Percentiles rank a stretch among this genome's conserved stretches.
These are phyloP conservation scores for Noctua pronuba DNA, from an alignment of 2,888 invertebrate genomes.

Conservation along the genomic window DNA sequence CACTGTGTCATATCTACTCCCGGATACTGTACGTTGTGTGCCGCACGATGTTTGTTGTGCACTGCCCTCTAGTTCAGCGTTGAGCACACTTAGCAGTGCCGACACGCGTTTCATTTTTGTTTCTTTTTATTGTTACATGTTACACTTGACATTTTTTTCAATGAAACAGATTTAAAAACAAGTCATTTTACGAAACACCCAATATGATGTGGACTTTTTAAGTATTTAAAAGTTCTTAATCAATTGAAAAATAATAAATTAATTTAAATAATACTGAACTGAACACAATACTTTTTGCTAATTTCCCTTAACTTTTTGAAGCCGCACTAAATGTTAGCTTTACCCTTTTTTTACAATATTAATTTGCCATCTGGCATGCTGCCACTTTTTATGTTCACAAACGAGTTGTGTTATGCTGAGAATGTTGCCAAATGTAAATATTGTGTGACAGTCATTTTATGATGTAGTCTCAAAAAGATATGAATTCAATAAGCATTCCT, in stretches of 20 bases:
- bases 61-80: conserved; percentile 27
- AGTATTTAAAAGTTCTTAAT: neutral
- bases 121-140: conserved; percentile 29
- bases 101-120: conserved; percentile 26
- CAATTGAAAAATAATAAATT: conserved; percentile 2
- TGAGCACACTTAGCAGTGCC: conserved; percentile 47
- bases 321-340: conserved; percentile 72
- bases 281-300: conserved; percentile 58
- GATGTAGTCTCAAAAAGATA: conserved; percentile 48
- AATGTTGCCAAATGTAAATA: conserved; percentile 45
- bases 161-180: neutral
- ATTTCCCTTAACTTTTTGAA: conserved; percentile 53
- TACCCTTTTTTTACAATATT: conserved; percentile 61
- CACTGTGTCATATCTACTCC: neutral
- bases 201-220: neutral
- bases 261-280: conserved; percentile 38
- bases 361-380: conserved; percentile 72
- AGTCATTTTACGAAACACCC: neutral
- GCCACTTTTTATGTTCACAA: conserved; percentile 64
- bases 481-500: neutral
- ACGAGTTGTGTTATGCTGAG: conserved; percentile 68
- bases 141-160: conserved; percentile 43
- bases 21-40: neutral
- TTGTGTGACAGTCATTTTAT: conserved; percentile 33
- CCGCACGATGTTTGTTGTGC: conserved; percentile 38